Percentiles rank a stretch among this genome's conserved stretches.
Evolutionary conservation across 2,113 vertebrate genomes (phyloP).

Genomic region (Nesoenas mayeri): DNA sequence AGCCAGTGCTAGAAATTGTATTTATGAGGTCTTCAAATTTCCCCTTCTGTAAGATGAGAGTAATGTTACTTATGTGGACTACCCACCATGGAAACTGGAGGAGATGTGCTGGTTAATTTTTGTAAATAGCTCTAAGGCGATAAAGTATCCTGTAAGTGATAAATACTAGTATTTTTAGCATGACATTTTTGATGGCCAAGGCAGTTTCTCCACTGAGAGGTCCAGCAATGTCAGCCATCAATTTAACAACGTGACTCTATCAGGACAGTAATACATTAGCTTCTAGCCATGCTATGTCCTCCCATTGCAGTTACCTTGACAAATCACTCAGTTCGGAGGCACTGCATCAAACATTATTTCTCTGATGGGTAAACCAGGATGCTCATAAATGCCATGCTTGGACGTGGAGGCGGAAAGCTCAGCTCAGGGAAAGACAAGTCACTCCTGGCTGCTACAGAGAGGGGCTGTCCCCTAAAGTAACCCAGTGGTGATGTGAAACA

Average conservation of each 20-base stretch:
- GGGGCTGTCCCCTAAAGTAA: not conserved
- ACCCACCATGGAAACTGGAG: not conserved
- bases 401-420: not conserved
- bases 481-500: not conserved
- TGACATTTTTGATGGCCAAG: not conserved
- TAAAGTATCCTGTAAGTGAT: not conserved
- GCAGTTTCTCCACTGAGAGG: not conserved
- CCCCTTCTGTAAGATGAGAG: not conserved
- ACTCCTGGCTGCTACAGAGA: not conserved
- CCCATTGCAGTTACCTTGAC: slow-evolving; percentile 40
- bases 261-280: slow-evolving; percentile 45
- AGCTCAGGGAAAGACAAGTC: not conserved
- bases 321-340: slow-evolving; percentile 19
- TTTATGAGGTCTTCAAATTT: not conserved
- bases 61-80: fast-evolving
- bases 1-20: not conserved
- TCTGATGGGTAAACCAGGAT: not conserved
- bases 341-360: slow-evolving; percentile 2
- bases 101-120: not conserved
- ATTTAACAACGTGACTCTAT: slow-evolving; percentile 47
- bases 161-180: slow-evolving; percentile 22
- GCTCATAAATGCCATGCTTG: not conserved
- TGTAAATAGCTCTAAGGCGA: not conserved
- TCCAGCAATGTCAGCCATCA: slow-evolving; percentile 40
- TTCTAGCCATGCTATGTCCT: slow-evolving; percentile 26